Evolutionary conservation across 2,888 invertebrate genomes (phyloP).

Genomic region (Luffia ferchaultella): DNA sequence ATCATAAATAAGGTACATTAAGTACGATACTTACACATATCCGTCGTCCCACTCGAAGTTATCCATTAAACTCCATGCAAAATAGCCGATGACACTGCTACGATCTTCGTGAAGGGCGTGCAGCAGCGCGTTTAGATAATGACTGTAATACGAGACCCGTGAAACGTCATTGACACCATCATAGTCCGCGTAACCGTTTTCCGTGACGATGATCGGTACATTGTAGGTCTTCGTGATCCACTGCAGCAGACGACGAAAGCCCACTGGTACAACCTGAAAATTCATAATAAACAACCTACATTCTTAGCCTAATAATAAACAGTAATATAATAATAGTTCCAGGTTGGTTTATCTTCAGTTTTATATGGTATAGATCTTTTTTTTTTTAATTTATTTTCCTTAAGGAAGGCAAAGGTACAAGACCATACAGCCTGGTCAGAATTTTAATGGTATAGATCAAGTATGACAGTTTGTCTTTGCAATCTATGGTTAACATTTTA

Average conservation of each 20-base stretch:
- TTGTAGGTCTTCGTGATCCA: conserved; percentile 62
- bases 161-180: conserved; percentile 57
- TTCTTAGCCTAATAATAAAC: too few species aligned
- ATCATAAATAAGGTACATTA: too few species aligned
- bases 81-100: conserved; percentile 74
- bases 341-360: too few species aligned
- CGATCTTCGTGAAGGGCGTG: conserved; percentile 65
- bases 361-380: too few species aligned
- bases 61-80: conserved; percentile 85
- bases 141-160: conserved; percentile 67
- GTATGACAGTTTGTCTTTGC: too few species aligned
- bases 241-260: conserved; percentile 60
- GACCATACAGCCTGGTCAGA: too few species aligned
- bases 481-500: too few species aligned
- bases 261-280: conserved; percentile 63
- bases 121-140: conserved; percentile 52
- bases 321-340: too few species aligned
- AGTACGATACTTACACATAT: conserved; percentile 68
- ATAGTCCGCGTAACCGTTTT: conserved; percentile 63
- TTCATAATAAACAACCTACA: background rate
- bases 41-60: conserved; percentile 86
- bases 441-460: too few species aligned
- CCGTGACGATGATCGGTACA: conserved; percentile 61
- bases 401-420: too few species aligned
- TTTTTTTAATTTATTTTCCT: too few species aligned